Base-by-base conservation (phyloP, 2,888 invertebrate species). In the Caenorhabditis uteleia region DNA sequence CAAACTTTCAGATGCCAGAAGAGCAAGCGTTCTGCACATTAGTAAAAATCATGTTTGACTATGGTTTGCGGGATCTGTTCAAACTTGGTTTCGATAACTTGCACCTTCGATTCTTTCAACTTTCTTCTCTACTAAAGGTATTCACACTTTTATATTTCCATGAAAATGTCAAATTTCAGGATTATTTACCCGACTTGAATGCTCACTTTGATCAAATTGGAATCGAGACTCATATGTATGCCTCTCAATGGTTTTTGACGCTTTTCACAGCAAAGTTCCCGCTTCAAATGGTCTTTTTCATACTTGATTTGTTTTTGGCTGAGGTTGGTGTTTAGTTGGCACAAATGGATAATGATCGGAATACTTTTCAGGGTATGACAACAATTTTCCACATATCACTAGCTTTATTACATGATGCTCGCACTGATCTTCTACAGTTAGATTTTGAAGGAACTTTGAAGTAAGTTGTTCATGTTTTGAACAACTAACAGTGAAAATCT, bases 231-330 rank as follows among this genome's bases (percentile, higher is more conserved):
- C 70, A 71, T 50, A 97, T 95, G 95, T 98, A 93, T 84, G 97
- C 97, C 21, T 94, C 93, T 5, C 98, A 98, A 86, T 98, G 98
- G 98, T 97, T 99, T 87, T 89, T 99, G 50, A 98, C 98, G 0
- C 88, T 98, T n/a, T 99, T 94, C 87, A 98, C 98, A 1, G 97
- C 98, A 29, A 90, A 97, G 82, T 99, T 99, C 86, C 98, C 98
- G 0, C 87, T 99, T 34, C 92, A 91, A 82, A 89, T 97, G 86
- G 92, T 98, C 29, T 99, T 95, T 86, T 93, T 93, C 84, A 95
- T 98, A 53, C 88, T 99, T 62, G 98, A 99, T 84, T 90, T 98
- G 45, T 97, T 95, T 85, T 88, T 98, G 18, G 83, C 86, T 66
- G 87, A 87, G 82, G 87, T 86, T n/a, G 10, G 18, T 7, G 14